A percentile compares a stretch with the other conserved stretches of the same genome.
phyloP scores from a whole-genome alignment of 2,797 vertebrate genomes.

The Bryconaethiops microstoma region DNA sequence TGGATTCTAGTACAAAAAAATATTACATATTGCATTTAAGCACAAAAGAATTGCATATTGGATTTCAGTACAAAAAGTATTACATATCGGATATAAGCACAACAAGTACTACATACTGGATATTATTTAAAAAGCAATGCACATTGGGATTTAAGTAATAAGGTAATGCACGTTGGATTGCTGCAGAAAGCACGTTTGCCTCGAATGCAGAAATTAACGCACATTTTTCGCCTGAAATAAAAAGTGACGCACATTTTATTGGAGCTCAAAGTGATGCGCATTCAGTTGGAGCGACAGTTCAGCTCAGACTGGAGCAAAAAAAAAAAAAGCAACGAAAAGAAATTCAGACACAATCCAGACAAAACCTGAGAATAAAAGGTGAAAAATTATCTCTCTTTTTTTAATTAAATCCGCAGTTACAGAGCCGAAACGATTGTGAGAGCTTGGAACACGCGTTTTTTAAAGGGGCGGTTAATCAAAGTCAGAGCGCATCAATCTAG shows the following conservation, averaged over 20 bases:
- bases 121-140: not conserved
- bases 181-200: not conserved
- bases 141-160: not conserved
- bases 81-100: not conserved
- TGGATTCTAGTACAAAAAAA: too few species aligned
- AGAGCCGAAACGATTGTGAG: too few species aligned
- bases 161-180: not conserved
- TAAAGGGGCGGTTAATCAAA: too few species aligned
- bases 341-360: not conserved
- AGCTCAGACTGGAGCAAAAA: not conserved
- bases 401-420: too few species aligned
- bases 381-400: too few species aligned
- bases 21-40: not conserved
- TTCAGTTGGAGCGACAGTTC: not conserved
- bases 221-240: not conserved
- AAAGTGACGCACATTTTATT: not conserved
- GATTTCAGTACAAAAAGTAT: not conserved
- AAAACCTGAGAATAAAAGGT: not conserved
- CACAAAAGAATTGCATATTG: not conserved
- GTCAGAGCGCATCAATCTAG: too few species aligned
- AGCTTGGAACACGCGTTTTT: too few species aligned
- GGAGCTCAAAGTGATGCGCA: too few species aligned
- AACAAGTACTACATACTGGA: not conserved
- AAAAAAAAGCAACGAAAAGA: too few species aligned
- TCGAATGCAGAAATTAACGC: not conserved